phyloP scores from a whole-genome alignment of 1,140 invertebrate genomes.

The Carposina sasakii region DNA sequence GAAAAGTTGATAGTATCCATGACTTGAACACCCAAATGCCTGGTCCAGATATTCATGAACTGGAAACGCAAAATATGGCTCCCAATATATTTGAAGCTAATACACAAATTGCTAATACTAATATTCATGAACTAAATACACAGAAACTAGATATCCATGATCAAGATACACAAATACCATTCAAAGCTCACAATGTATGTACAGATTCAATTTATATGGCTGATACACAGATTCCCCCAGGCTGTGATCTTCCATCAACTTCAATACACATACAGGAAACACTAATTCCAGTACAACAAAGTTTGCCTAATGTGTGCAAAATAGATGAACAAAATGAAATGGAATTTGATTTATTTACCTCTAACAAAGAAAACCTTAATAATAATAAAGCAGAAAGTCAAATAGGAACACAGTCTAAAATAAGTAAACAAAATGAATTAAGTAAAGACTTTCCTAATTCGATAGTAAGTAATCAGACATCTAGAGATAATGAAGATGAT shows the following conservation, averaged over 20 bases:
- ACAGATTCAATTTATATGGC: constrained; percentile 16
- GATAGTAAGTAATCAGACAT: constrained; percentile 7
- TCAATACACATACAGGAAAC: constrained; percentile 37
- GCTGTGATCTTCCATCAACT: constrained; percentile 7
- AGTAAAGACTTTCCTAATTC: constrained; percentile 11
- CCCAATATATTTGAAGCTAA: no score
- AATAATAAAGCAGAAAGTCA: constrained; percentile 32
- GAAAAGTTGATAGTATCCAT: no score
- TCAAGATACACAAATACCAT: constrained; percentile 12
- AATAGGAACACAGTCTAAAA: no score
- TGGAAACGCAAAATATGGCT: constrained; percentile 25
- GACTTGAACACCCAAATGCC: no score
- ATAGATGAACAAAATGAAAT: constrained; percentile 33
- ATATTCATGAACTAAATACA: no score
- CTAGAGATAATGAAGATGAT: constrained; percentile 32
- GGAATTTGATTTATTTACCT: constrained; percentile 32
- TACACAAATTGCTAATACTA: no score
- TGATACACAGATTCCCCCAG: constrained; percentile 29
- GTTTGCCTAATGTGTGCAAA: constrained; percentile 37
- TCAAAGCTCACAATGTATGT: not conserved
- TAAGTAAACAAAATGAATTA: constrained; percentile 14
- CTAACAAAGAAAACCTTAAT: constrained; percentile 40
- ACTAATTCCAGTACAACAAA: constrained; percentile 25
- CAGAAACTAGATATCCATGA: no score
- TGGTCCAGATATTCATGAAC: constrained; percentile 48